phyloP scores from a whole-genome alignment of 2,113 vertebrate genomes.

The Paradisaea rubra region DNA sequence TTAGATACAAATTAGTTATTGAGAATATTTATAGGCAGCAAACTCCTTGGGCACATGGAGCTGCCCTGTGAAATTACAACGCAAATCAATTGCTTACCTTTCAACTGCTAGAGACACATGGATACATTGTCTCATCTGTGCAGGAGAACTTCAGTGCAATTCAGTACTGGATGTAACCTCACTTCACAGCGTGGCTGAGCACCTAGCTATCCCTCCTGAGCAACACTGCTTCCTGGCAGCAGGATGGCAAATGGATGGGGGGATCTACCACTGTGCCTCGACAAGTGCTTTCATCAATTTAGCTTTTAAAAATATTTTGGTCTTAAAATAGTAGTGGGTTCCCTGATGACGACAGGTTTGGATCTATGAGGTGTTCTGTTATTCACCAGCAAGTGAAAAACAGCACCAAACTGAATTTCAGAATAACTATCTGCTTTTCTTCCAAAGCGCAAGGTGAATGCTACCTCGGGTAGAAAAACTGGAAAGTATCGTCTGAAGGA shows the following conservation, averaged over 20 bases:
- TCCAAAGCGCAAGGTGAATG: background rate
- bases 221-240: background rate
- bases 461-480: background rate
- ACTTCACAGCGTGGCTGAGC: background rate
- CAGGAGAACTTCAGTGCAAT: conserved; percentile 24
- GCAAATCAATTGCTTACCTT: conserved; percentile 14
- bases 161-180: background rate
- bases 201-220: background rate
- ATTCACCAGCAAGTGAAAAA: background rate
- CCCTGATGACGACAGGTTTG: background rate
- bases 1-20: conserved; percentile 67
- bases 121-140: background rate
- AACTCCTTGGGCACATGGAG: conserved; percentile 26
- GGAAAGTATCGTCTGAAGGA: background rate
- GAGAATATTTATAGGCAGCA: conserved; percentile 63
- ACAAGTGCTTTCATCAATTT: background rate
- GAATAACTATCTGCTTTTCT: background rate
- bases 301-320: background rate
- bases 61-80: conserved; percentile 14
- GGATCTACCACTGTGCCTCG: background rate
- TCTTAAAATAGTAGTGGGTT: background rate
- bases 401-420: background rate
- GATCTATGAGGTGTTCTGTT: background rate
- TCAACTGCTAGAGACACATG: conserved; percentile 9
- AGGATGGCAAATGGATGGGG: background rate